phyloP scores from a whole-genome alignment of 2,888 invertebrate species.

The Perdita meconis region DNA sequence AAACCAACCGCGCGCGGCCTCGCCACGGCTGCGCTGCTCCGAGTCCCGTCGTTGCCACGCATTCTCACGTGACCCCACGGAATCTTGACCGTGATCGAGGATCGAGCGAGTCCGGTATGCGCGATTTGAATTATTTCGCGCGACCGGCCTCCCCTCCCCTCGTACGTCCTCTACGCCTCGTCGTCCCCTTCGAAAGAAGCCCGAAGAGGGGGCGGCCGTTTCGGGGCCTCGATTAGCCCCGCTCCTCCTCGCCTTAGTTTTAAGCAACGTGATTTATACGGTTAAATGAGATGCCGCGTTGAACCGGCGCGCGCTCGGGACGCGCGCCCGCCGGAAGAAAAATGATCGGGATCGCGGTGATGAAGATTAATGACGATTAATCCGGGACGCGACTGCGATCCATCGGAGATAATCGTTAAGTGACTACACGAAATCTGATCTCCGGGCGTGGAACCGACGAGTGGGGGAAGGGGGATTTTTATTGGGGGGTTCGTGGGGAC shows the following conservation, averaged over 20 bases:
- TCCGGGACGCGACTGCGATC: conserved; percentile 50
- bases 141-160: conserved; percentile 11
- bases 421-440: conserved; percentile 64
- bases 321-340: conserved; percentile 44
- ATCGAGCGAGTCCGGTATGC: conserved; percentile 49
- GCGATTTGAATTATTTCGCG: conserved; percentile 61
- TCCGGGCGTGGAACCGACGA: background rate
- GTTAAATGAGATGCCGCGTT: conserved; percentile 58
- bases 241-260: conserved; percentile 51
- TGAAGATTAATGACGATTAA: conserved; percentile 71
- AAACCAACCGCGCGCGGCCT: conserved; percentile 78
- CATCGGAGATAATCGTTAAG: conserved; percentile 65
- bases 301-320: conserved; percentile 32
- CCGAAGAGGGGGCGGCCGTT: background rate
- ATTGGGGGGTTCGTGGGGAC: background rate
- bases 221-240: conserved; percentile 23
- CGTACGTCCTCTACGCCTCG: background rate
- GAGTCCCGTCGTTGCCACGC: conserved; percentile 67
- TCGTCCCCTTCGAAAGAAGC: too few relatives aligned
- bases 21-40: conserved; percentile 57
- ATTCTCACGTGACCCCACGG: conserved; percentile 78
- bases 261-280: conserved; percentile 58
- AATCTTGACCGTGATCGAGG: conserved; percentile 75
- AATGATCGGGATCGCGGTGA: conserved; percentile 59
- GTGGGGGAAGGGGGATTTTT: background rate